Evolutionary conservation across 2,888 invertebrate genomes (phyloP).

Genomic region (Fissipunctia ypsillon): DNA sequence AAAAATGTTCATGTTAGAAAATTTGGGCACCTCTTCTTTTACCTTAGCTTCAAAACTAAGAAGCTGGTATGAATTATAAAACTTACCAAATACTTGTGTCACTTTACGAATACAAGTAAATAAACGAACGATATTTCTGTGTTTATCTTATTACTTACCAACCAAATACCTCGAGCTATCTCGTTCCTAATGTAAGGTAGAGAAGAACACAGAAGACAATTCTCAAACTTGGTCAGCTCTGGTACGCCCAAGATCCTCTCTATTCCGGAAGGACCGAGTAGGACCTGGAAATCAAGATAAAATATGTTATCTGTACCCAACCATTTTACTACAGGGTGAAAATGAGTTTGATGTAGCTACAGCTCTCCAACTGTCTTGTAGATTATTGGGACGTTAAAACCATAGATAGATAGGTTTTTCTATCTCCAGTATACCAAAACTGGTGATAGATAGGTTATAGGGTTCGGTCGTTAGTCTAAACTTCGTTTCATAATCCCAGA

Average conservation of each 20-base stretch:
- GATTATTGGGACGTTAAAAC: too few species aligned
- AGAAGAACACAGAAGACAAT: slow-evolving; percentile 82
- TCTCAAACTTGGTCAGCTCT: slow-evolving; percentile 85
- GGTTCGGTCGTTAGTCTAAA: too few species aligned
- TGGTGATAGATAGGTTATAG: too few species aligned
- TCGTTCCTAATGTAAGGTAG: slow-evolving; percentile 83
- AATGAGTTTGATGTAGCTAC: not conserved
- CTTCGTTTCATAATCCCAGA: too few species aligned
- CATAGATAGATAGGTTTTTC: too few species aligned
- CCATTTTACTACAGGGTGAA: not conserved
- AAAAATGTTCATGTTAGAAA: too few species aligned
- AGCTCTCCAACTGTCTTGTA: too few species aligned
- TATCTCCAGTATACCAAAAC: too few species aligned
- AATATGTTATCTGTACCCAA: not conserved
- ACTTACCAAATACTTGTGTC: not conserved
- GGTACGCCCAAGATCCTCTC: slow-evolving; percentile 84
- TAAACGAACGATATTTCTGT: not conserved
- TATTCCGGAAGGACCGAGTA: slow-evolving; percentile 84
- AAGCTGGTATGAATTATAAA: not conserved
- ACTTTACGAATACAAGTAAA: not conserved
- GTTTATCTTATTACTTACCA: slow-evolving; percentile 73
- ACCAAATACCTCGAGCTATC: slow-evolving; percentile 83
- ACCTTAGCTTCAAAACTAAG: not conserved
- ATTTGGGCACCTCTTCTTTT: too few species aligned
- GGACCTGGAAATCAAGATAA: slow-evolving; percentile 68